Evolutionary conservation across 2,113 vertebrate genomes (phyloP).

Genomic region (Nettapus auritus): DNA sequence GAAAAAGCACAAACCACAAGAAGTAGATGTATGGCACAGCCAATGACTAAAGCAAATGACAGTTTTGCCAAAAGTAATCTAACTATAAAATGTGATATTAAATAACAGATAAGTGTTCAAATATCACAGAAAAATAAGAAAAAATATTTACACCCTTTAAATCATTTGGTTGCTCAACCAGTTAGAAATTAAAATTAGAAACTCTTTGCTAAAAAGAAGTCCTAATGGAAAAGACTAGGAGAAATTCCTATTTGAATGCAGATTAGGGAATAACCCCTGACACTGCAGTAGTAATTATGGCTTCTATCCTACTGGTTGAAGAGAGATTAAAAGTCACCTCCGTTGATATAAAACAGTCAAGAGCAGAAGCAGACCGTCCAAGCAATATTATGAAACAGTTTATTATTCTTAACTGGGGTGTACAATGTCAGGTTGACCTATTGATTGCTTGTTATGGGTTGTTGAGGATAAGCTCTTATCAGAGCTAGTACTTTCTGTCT

Average conservation of each 20-base stretch:
- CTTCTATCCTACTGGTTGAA: not conserved
- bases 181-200: not conserved
- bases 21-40: not conserved
- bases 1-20: not conserved
- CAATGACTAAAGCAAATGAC: not conserved
- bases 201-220: not conserved
- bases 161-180: not conserved
- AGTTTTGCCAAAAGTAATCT: not conserved
- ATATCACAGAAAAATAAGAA: not conserved
- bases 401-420: not conserved
- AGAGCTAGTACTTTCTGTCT: not conserved
- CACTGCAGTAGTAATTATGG: not conserved
- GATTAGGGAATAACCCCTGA: not conserved
- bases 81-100: no score
- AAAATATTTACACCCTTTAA: not conserved
- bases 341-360: not conserved
- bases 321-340: not conserved
- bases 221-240: not conserved
- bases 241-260: not conserved
- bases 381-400: not conserved
- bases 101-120: not conserved
- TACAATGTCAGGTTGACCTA: slow-evolving; percentile 11
- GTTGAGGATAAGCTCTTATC: not conserved
- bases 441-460: not conserved
- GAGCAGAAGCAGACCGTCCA: not conserved